phyloP scores from a whole-genome alignment of 35 echinoderm and acorn worm species.

The Patiria miniata region DNA sequence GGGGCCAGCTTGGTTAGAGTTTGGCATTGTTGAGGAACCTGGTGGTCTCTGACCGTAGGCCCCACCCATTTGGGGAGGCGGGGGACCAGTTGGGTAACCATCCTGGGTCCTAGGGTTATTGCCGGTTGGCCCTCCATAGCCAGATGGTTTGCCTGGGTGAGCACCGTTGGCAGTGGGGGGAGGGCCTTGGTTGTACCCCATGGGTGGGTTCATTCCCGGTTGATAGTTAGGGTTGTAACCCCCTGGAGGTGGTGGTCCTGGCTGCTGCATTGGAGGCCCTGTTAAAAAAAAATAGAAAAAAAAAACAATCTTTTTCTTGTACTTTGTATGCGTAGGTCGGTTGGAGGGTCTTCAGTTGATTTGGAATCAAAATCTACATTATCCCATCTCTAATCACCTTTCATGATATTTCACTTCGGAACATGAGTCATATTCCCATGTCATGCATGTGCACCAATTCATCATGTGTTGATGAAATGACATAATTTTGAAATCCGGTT shows the following conservation, averaged over 20 bases:
- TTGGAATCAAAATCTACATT: no score
- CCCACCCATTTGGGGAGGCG: background rate
- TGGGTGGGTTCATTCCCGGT: conserved; percentile 48
- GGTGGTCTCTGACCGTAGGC: background rate
- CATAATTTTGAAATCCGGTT: no score
- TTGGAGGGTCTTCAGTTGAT: no score
- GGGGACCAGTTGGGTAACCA: background rate
- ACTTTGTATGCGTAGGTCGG: no score
- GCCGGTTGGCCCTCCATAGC: background rate
- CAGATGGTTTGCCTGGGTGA: background rate
- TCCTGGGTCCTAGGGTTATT: background rate
- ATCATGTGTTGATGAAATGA: no score
- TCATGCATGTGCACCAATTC: no score
- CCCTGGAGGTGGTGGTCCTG: conserved; percentile 47
- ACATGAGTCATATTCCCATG: no score
- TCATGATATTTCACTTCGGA: no score
- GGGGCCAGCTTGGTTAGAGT: background rate
- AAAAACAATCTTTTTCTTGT: no score
- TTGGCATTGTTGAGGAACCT: background rate
- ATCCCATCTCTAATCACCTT: no score
- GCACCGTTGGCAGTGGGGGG: conserved; percentile 1
- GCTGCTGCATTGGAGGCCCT: conserved; percentile 38
- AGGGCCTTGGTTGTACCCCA: conserved; percentile 32
- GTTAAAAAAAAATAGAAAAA: background rate
- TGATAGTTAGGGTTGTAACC: conserved; percentile 34